phyloP scores from a whole-genome alignment of 2,113 vertebrate species.

The Entelurus aequoreus region DNA sequence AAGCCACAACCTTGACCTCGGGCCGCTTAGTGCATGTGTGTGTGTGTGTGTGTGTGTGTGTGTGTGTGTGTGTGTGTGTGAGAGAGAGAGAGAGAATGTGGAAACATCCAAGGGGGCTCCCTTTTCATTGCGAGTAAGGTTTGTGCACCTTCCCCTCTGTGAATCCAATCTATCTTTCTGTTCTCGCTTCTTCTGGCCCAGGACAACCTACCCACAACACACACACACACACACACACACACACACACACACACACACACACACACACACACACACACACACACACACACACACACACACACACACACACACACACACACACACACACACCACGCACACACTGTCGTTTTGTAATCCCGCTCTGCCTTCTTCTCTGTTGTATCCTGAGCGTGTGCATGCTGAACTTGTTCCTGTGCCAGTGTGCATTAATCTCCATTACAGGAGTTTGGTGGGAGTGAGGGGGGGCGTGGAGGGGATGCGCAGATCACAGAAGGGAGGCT shows the following conservation, averaged over 20 bases:
- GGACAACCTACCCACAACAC: slow-evolving; percentile 10
- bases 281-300: too few species aligned
- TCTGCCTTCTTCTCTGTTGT: slow-evolving; percentile 8
- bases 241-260: too few species aligned
- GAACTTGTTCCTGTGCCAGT: slow-evolving; percentile 23
- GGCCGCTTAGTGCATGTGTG: slow-evolving; percentile 9
- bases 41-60: not conserved
- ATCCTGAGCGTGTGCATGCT: slow-evolving; percentile 8
- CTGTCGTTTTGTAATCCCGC: slow-evolving; percentile 13
- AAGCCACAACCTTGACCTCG: slow-evolving; percentile 20
- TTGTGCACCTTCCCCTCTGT: slow-evolving; percentile 2
- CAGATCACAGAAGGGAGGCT: slow-evolving; percentile 22
- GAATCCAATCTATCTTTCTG: slow-evolving; percentile 17
- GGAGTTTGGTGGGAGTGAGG: slow-evolving; percentile 18
- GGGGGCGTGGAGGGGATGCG: slow-evolving; percentile 24
- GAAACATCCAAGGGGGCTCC: not conserved
- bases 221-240: too few species aligned
- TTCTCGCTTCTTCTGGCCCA: slow-evolving; percentile 1
- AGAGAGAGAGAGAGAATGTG: not conserved
- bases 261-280: too few species aligned
- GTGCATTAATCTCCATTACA: slow-evolving; percentile 51
- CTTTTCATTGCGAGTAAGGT: slow-evolving; percentile 1
- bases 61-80: slow-evolving; percentile 4
- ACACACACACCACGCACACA: too few species aligned
- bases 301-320: too few species aligned